These are phyloP conservation scores for Halesus radiatus DNA, from an alignment of 1,140 invertebrate species.

Conservation along the genomic window DNA sequence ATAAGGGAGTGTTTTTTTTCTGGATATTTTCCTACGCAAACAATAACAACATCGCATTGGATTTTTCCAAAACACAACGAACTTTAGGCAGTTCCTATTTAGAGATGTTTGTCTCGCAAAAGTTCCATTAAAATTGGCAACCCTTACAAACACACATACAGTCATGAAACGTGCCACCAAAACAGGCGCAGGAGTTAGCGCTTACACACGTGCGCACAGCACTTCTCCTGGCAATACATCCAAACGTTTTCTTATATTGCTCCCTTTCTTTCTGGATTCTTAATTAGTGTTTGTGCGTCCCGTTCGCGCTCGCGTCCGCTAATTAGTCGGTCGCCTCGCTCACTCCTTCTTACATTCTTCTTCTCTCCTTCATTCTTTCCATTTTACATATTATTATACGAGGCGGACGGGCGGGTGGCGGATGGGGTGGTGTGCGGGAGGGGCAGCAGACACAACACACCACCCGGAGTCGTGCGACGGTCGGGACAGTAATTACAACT, in stretches of 20 bases:
- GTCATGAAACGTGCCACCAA: conserved; percentile 19
- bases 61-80: too few relatives aligned
- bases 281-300: conserved; percentile 55
- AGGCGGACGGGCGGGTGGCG: conserved; percentile 25
- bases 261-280: conserved; percentile 58
- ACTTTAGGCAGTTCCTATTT: too few relatives aligned
- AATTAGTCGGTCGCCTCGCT: conserved; percentile 52
- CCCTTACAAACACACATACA: conserved; percentile 27
- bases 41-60: too few relatives aligned
- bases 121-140: conserved; percentile 33
- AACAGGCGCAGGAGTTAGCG: conserved; percentile 3
- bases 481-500: conserved; percentile 23
- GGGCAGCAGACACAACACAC: conserved; percentile 54
- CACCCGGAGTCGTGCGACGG: conserved; percentile 43
- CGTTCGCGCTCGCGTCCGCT: conserved; percentile 48
- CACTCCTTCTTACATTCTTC: conserved; percentile 53
- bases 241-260: conserved; percentile 47
- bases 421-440: not conserved
- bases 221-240: conserved; percentile 43
- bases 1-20: too few relatives aligned
- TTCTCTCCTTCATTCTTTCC: conserved; percentile 56
- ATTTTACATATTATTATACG: conserved; percentile 58
- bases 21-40: too few relatives aligned
- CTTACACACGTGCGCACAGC: conserved; percentile 38
- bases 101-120: not conserved